Evolutionary conservation across 2,888 invertebrate genomes (phyloP), one percentile per base, ranked within the genome.

Genomic region (Pantelozetes paolii): DNA sequence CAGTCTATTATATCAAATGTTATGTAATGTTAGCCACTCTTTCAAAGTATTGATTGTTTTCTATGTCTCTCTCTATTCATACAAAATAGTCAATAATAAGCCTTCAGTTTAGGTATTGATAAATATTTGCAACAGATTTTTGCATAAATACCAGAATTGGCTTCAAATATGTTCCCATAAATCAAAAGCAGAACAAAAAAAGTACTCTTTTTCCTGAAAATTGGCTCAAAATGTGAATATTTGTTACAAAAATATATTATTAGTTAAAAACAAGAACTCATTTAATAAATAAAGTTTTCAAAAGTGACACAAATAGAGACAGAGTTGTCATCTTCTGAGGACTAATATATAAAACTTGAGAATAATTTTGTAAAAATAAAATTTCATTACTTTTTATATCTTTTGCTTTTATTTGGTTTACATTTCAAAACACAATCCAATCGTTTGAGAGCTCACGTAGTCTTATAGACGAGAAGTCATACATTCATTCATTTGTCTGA

Each of bases 301-400:
- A 45, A 36, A 11, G 20, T 20, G 11, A 8, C 15, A 57, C 30
- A 59, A 30, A 30, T 13, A 30, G 28, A 59, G 59, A 59, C 59
- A 28, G 59, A 32, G 59, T 30, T 59, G 59, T 13, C 59, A 59
- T 59, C 59, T 59, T 26, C 9, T 59, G 59, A 59, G 59, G 23
- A 59, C 50, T 50, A 50, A n/a, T 50, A 15, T 50, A 50, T 45
- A 45, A 8, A 11, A 36, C 36, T 36, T 8, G 11, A 36, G 20
- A 57, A n/a, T n/a, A 20, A 23, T 57, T 23, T 50, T 11, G 6
- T n/a, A 11, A 50, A 20, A 5, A 50, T 15, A 9, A n/a, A 50
- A 50, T 50, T 18, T 50, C 3, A 18, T 36, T 36, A 36, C 5
- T 36, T 8, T 36, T 36, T 8, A 36, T 36, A 50, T 36, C 5